Percentiles rank a stretch among this genome's conserved stretches.
phyloP scores from a whole-genome alignment of 2,113 vertebrate genomes.

The Rhea americana region DNA sequence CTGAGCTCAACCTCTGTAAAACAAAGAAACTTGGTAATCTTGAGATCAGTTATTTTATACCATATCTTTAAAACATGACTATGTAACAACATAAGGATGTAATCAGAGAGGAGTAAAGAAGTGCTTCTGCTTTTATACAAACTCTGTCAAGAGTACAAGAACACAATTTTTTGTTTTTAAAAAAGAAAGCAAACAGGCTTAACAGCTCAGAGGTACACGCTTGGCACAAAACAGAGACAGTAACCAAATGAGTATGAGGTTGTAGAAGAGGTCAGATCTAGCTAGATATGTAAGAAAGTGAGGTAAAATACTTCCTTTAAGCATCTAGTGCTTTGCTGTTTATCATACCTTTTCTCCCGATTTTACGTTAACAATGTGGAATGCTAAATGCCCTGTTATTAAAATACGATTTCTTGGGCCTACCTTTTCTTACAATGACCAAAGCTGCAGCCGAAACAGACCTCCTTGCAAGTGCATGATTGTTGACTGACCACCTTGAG shows the following conservation, averaged over 20 bases:
- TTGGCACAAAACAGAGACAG: background rate
- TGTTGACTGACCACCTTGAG: background rate
- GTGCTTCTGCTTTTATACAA: background rate
- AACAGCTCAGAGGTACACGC: background rate
- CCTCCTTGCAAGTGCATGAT: too few relatives aligned
- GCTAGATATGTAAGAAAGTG: background rate
- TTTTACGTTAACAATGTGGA: background rate
- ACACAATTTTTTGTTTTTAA: background rate
- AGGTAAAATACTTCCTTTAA: background rate
- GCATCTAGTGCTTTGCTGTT: background rate
- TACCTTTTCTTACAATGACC: background rate
- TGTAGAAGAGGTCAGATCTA: background rate
- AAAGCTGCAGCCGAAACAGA: background rate
- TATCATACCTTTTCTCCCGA: background rate
- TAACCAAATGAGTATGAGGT: background rate
- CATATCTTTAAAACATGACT: background rate
- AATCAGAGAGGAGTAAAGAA: background rate
- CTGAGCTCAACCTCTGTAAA: background rate
- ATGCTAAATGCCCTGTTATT: background rate
- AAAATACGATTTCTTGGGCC: background rate
- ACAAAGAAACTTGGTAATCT: background rate
- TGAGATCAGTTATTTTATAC: background rate
- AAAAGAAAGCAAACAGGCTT: background rate
- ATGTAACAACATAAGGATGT: background rate
- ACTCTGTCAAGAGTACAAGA: background rate